A percentile compares a stretch with the other conserved stretches of the same genome.
Conservation (phyloP, 2,888 invertebrate species). For the Pachliopta kotzebuea region DNA sequence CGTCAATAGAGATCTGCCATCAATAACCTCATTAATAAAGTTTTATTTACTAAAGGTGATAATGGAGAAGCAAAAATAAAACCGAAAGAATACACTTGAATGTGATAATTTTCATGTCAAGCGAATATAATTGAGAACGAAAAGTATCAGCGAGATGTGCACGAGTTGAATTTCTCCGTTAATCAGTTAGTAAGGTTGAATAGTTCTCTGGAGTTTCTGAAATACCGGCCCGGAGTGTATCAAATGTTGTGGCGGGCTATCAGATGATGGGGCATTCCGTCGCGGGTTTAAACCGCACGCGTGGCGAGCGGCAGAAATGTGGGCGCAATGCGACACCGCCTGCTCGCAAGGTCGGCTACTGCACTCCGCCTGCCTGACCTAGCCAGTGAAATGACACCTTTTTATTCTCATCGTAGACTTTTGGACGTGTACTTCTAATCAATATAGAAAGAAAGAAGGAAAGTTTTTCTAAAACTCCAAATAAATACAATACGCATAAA, state of each 20-base stretch:
- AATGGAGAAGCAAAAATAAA: no score
- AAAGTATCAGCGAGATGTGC: not conserved
- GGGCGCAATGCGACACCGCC: constrained; percentile 65
- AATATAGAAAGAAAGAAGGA: not conserved
- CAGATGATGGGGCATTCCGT: constrained; percentile 71
- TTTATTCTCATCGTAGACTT: constrained; percentile 1
- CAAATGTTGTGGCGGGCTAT: constrained; percentile 66
- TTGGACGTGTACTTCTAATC: not conserved
- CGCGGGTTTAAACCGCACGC: constrained; percentile 69
- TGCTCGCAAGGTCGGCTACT: constrained; percentile 75
- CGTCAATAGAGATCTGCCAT: no score
- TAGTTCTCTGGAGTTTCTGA: constrained; percentile 56
- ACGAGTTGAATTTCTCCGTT: constrained; percentile 35
- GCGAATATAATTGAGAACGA: constrained; percentile 11
- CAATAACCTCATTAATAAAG: no score
- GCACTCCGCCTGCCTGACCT: constrained; percentile 66
- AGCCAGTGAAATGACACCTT: constrained; percentile 35
- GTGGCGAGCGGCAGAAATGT: constrained; percentile 70
- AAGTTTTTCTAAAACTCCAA: no score
- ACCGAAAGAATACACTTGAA: not conserved
- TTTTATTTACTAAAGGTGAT: no score
- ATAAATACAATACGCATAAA: no score
- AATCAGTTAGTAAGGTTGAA: constrained; percentile 52
- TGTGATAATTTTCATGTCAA: not conserved
- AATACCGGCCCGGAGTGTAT: constrained; percentile 61